Evolutionary conservation across 1,140 invertebrate genomes (phyloP), one percentile per base, ranked within the genome.

Genomic region (Latrodectus geometricus): DNA sequence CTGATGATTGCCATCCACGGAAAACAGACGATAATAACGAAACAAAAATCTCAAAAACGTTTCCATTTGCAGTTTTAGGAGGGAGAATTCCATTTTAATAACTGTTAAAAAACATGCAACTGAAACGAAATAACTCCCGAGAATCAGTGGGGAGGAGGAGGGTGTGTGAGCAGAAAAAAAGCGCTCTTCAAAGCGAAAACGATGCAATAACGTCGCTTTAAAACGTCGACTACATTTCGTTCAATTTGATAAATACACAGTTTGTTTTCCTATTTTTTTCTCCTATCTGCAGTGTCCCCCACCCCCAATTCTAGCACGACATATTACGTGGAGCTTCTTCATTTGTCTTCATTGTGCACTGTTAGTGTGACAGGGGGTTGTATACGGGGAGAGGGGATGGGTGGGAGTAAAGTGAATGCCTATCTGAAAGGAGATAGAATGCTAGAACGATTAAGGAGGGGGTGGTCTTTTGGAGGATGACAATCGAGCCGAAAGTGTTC

Each of bases 1-100:
- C 23, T 14, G 17, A 76, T 76, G 74, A 76, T 76, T 76, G 54
- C 56, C 74, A 76, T 15, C 52, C 72, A 50, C 72, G 17, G 17
- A 21, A 20, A 76, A 76, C 74, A 76, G 21, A 56, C 74, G 11
- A 54, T 35, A 76, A 76, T 35, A 78, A 68, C 50, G 76, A 35
- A 78, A 78, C 56, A 68, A 78, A 78, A 78, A 35, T 66, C 76
- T 20, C 15, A 20, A 23, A 69, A 69, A n/a, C 9, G n/a, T 11
- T 69, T 50, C 17, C 35, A 68, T 23, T 78, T 23, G 21, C 23
- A 56, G 21, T 52, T 11, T 50, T 12, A 77, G 49, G 49, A n/a
- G 52, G 69, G 79, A 82, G 68, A 82, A 82, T 82, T 82, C 61
- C 79, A 73, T 82, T 82, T 82, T 82, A 82, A 82, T 82, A 82